Conservation (phyloP, 2,888 invertebrate genomes). For the Andrena marginata region DNA sequence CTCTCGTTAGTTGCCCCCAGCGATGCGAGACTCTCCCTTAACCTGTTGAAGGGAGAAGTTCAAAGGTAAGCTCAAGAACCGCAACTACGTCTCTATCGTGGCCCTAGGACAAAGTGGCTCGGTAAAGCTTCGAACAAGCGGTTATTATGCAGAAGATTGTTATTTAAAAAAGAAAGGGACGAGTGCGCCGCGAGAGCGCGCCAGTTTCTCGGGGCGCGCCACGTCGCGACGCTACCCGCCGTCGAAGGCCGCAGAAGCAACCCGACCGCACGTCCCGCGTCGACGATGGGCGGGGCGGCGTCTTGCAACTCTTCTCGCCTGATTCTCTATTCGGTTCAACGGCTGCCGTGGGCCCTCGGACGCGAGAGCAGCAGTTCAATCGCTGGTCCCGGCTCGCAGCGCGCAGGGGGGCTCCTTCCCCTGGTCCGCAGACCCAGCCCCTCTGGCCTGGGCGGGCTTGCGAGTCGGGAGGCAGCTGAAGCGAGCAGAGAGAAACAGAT, state of each 20-base stretch:
- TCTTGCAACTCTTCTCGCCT: not conserved
- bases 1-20: constrained; percentile 25
- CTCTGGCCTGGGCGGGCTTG: not conserved
- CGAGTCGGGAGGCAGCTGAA: constrained; percentile 31
- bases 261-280: not conserved
- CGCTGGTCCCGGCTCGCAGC: constrained; percentile 31
- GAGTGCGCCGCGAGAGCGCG: constrained; percentile 5
- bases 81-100: constrained; percentile 43
- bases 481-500: constrained; percentile 52
- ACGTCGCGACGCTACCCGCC: not conserved
- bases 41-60: constrained; percentile 29
- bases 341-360: constrained; percentile 20
- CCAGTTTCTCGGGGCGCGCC: not conserved
- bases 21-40: constrained; percentile 33
- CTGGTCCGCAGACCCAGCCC: not conserved
- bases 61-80: constrained; percentile 42
- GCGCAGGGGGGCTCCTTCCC: not conserved
- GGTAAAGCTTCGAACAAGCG: constrained; percentile 46
- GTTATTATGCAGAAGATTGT: constrained; percentile 44
- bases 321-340: not conserved
- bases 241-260: constrained; percentile 7
- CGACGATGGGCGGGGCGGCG: not conserved
- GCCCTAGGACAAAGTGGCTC: constrained; percentile 45
- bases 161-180: constrained; percentile 16
- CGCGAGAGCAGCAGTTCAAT: constrained; percentile 35